Evolutionary conservation across 2,113 vertebrate species (phyloP), one percentile per base, ranked within the genome.

Genomic region (Sylvietta virens): DNA sequence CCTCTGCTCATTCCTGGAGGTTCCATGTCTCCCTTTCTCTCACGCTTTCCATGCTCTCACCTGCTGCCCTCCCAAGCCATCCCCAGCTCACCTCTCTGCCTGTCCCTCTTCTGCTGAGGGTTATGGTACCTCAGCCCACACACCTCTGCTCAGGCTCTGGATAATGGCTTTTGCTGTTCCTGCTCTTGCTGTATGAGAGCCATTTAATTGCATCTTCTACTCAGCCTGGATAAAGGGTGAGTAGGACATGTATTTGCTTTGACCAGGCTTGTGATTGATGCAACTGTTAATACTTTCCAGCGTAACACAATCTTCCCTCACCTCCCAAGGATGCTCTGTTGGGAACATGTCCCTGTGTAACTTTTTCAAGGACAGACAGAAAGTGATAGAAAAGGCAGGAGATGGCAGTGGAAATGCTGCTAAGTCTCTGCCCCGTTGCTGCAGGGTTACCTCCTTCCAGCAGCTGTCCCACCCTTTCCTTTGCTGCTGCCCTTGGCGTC

Each of bases 251-350:
- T 88, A 90, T 94, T 96, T 86, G 69, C 82, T 95, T 86, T 96
- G 95, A 97, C 88, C 90, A 96, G 92, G 60, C 80, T 93, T 81
- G 95, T 95, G 93, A 95, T 95, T 96, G 96, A 96, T 97, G 93
- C 90, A 92, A 81, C 93, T 6, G 33, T 86, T 96, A 96, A 97
- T 95, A 93, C 88, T 90, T 94, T 74, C 76, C 93, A 96, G 76
- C 88, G 9, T 96, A 96, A 96, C 90, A 65, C 93, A 93, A 96
- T 96, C 93, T 96, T 91, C 72, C 90, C 77, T 96, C 95, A 65
- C 88, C 85, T 95, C 95, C 92, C 80, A 84, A 66, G 94, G 90
- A 94, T 95, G 81, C 71, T 86, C 45, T 86, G 79, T 35, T 81
- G 61, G 82, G 81, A 92, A 81, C 85, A 1, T 57, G 80, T 90